A percentile compares a stretch with the other conserved stretches of the same genome.
Evolutionary conservation across 2,888 invertebrate genomes (phyloP).

Genomic region (Polyploca ridens): DNA sequence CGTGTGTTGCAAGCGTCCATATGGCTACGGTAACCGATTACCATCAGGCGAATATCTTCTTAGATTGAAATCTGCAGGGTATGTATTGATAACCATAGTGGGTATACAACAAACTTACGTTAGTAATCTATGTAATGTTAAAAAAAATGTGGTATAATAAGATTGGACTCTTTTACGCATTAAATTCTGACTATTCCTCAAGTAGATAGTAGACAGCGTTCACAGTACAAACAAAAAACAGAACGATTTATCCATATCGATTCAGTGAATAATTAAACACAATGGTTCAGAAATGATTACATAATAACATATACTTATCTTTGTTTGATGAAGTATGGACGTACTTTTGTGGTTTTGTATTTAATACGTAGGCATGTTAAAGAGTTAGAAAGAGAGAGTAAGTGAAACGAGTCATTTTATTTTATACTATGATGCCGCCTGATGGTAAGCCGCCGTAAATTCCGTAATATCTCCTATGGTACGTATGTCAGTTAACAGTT

Average conservation of each 20-base stretch:
- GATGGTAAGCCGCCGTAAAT: too few species aligned
- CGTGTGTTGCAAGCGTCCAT: too few species aligned
- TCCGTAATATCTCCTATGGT: too few species aligned
- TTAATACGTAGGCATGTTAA: neutral
- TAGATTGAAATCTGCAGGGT: too few species aligned
- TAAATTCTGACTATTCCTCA: neutral
- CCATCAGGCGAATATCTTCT: too few species aligned
- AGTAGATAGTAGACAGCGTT: neutral
- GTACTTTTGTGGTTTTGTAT: neutral
- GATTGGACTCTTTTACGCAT: neutral
- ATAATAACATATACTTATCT: conserved; percentile 10
- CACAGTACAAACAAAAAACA: conserved; percentile 17
- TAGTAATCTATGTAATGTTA: too few species aligned
- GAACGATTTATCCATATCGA: conserved; percentile 49
- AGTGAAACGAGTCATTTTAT: neutral
- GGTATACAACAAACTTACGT: too few species aligned
- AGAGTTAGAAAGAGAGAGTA: neutral
- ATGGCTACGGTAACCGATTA: too few species aligned
- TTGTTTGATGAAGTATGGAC: conserved; percentile 2
- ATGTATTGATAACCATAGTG: too few species aligned
- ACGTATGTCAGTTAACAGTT: too few species aligned
- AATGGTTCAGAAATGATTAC: conserved; percentile 9
- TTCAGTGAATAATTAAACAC: conserved; percentile 53
- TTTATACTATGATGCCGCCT: neutral
- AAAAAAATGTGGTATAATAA: neutral